Base-by-base conservation (phyloP, 1,140 invertebrate species). In the Aphelenchoides besseyi region DNA sequence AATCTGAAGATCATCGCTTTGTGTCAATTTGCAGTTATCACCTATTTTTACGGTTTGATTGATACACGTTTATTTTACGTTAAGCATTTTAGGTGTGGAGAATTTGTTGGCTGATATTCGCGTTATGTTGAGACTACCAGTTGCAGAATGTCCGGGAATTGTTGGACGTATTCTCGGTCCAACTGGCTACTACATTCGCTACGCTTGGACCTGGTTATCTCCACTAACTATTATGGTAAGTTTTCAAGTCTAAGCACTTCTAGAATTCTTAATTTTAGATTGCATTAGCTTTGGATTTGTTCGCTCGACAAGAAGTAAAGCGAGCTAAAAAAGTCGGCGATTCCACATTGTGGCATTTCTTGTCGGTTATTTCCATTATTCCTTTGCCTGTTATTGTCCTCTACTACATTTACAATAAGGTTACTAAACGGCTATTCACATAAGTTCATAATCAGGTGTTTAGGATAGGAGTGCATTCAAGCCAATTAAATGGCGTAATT, bases 381-480 rank as follows among this genome's bases (percentile, higher is more conserved):
- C 69, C 69, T 9, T 1, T 70, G 18, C 69, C 64, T 9, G 29
- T 30, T 16, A 66, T 69, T 28, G 18, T 69, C 29, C 16, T 70
- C 12, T 70, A 48, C 28, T 36, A 70, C 18, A 41, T 70, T 37
- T 35, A 48, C 37, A 41, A 28, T 18, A 64, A 68, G 61, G 67
- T 69, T n/a, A 16, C 62, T 3, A 18, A 35, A 26, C 3, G 36
- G 68, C 64, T 23, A 18, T 1, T 35, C n/a, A n/a, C 1, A n/a
- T 68, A 9, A 1, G 16, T 12, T 30, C 16, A n/a, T 68, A 69
- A 0, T 9, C 18, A 68, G 2, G 28, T 69, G 57, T 67, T 69
- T 69, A 64, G 66, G 64, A 70, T 29, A 64, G 35, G 48, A 69
- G 26, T 16, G 69, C 57, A n/a, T 64, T 69, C 28, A 70, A 70